These are phyloP conservation scores for Drosophila persimilis DNA, from an alignment of 1,140 invertebrate genomes.

Conservation along the genomic window DNA sequence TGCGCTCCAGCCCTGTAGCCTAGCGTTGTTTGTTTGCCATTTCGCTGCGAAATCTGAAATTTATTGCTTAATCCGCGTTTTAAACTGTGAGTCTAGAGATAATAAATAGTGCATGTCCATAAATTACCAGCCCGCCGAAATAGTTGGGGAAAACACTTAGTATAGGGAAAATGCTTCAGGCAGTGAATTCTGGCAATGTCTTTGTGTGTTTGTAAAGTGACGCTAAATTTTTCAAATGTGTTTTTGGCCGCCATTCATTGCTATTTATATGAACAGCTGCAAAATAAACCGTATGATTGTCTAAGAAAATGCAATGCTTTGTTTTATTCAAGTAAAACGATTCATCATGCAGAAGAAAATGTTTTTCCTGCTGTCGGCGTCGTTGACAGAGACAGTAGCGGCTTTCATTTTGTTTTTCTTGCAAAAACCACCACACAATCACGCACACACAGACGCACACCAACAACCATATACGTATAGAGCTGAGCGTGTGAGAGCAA, in stretches of 20 bases:
- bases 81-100: constrained; percentile 27
- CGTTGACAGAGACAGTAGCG: constrained; percentile 42
- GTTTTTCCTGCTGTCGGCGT: constrained; percentile 45
- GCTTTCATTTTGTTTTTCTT: constrained; percentile 80
- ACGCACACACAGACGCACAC: constrained; percentile 25
- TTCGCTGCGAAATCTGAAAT: constrained; percentile 21
- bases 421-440: constrained; percentile 71
- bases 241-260: constrained; percentile 33
- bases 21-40: constrained; percentile 44
- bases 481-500: constrained; percentile 45
- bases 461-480: neutral
- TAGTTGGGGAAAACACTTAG: neutral
- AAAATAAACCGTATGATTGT: neutral
- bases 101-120: neutral
- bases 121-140: neutral
- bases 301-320: neutral
- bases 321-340: neutral
- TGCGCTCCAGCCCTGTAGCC: too few relatives aligned
- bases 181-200: constrained; percentile 1
- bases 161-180: neutral
- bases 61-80: constrained; percentile 10
- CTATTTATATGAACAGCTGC: neutral
- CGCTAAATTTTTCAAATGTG: constrained; percentile 57
- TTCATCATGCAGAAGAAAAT: constrained; percentile 6
- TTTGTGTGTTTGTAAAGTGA: constrained; percentile 64